Evolutionary conservation across 1,140 invertebrate species (phyloP).

Genomic region (Saccostrea cuccullata): DNA sequence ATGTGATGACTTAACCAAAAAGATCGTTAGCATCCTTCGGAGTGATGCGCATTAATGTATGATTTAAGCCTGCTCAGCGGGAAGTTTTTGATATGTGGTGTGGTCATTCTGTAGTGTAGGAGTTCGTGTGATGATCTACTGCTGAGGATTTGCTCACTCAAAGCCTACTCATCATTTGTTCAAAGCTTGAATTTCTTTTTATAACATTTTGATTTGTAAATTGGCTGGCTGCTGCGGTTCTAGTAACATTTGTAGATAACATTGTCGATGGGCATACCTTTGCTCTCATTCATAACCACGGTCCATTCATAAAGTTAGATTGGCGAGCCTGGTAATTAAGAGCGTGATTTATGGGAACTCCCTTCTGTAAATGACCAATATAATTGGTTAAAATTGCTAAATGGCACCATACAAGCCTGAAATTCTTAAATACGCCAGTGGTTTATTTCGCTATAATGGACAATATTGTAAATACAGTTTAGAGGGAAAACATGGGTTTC

Average conservation of each 20-base stretch:
- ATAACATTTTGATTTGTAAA: neutral
- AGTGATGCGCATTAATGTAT: neutral
- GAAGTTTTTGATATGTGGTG: neutral
- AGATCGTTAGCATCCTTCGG: neutral
- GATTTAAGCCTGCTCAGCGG: neutral
- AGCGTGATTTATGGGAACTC: constrained; percentile 6
- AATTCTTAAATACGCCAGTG: neutral
- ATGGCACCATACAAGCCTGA: neutral
- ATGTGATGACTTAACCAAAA: neutral
- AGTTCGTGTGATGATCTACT: neutral
- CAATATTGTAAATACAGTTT: neutral
- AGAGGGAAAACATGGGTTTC: neutral
- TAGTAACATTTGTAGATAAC: neutral
- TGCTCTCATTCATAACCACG: constrained; percentile 11
- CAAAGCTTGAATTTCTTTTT: neutral
- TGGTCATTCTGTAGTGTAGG: neutral
- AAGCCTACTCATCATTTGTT: neutral
- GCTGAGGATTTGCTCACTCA: neutral
- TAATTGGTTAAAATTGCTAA: constrained; percentile 13
- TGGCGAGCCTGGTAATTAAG: neutral
- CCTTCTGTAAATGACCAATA: constrained; percentile 5
- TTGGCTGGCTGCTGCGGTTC: neutral
- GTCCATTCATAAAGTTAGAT: neutral
- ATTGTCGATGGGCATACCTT: neutral
- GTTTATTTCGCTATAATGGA: neutral